Evolutionary conservation across 2,797 vertebrate species (phyloP).

Genomic region (Micrastur ruficollis): DNA sequence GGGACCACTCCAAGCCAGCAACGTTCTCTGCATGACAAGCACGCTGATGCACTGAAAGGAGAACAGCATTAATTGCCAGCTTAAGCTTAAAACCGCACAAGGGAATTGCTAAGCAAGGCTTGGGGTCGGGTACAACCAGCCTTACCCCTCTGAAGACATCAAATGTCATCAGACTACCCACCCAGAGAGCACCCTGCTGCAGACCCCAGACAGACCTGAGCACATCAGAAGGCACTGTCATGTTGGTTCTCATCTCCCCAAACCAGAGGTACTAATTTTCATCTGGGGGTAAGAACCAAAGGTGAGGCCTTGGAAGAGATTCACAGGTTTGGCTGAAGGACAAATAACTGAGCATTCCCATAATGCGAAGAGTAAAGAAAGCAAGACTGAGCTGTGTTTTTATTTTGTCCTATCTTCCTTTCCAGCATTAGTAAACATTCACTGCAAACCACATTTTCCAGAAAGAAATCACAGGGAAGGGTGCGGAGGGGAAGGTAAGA

Average conservation of each 20-base stretch:
- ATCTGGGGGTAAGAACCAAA: neutral
- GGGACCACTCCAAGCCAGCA: conserved; percentile 13
- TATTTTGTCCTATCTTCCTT: neutral
- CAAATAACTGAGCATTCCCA: neutral
- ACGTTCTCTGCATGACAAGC: conserved; percentile 14
- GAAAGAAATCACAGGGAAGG: neutral
- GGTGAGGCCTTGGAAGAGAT: neutral
- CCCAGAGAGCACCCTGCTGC: neutral
- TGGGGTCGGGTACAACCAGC: neutral
- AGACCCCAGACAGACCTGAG: neutral
- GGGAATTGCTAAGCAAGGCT: conserved; percentile 14
- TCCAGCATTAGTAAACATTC: neutral
- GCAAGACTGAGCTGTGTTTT: neutral
- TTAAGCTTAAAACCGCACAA: neutral
- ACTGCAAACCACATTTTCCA: conserved; percentile 11
- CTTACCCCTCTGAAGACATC: neutral
- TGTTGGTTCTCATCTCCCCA: neutral
- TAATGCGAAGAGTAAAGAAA: neutral
- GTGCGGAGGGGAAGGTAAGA: neutral
- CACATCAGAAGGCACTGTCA: neutral
- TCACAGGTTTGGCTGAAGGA: neutral
- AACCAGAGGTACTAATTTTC: neutral
- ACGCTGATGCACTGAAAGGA: neutral
- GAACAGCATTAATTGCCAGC: neutral
- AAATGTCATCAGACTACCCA: neutral